Base-by-base conservation (phyloP, 2,113 vertebrate species). In the Cheilinus undulatus region DNA sequence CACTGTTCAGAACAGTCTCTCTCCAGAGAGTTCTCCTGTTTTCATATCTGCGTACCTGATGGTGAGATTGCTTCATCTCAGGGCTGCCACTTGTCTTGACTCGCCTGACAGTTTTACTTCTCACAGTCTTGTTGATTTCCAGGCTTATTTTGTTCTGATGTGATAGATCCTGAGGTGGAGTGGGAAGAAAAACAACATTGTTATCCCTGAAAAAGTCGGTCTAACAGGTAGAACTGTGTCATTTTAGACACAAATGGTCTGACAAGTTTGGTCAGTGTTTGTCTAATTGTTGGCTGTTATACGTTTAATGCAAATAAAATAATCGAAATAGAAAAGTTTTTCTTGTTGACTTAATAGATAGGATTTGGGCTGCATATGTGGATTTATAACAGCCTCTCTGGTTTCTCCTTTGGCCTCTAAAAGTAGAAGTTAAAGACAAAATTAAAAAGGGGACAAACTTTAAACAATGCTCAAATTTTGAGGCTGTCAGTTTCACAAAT, bases 51-150 rank as follows among this genome's bases (percentile, higher is more conserved):
- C 32, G 45, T 57, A 77, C 69, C 71, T 64, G 61, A n/a, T 58
- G 26, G 28, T 58, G 38, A 51, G 65, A 51, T 69, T 73, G 76
- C 86, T 74, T 69, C 42, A 52, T n/a, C 62, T 63, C 72, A 22
- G 49, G 17, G 48, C 40, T 12, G 24, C 45, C 1, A 4, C 82
- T 8, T 75, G 88, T 69, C 68, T 79, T 15, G 20, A 73, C 87
- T 70, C 22, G 84, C 58, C 45, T 56, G 50, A 49, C 45, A 57
- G 60, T 58, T 74, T 49, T 26, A 49, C 58, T 76, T 77, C 58
- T 49, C 26, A 15, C 24, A 53, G 51, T 51, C 43, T 69, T 38
- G 59, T 69, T 59, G 50, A 22, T 36, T 58, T 73, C 19, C 28
- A n/a, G 28, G 30, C 54, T 76, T 52, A 32, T 73, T 75, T 59